Base-by-base conservation (phyloP, 2,113 vertebrate species). In the Rhea pennata region DNA sequence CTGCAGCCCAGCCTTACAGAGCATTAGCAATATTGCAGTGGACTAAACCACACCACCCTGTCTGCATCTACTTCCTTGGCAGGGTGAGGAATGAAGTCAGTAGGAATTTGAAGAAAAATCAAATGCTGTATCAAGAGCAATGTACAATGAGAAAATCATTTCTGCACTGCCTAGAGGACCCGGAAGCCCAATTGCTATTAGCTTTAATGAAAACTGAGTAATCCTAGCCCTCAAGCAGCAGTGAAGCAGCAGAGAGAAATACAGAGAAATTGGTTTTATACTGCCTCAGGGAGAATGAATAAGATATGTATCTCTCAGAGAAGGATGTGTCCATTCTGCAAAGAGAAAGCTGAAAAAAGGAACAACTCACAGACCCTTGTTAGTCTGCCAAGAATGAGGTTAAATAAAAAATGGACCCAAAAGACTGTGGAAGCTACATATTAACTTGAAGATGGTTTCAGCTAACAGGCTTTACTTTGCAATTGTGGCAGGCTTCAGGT, bases 31-130 rank as follows among this genome's bases (percentile, higher is more conserved):
- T 12, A 3, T 7, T 29, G 39, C 64, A 21, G 40, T 12, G 50
- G 39, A 16, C 40, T 10, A 13, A 11, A 3, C 17, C 6, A 2
- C 48, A 2, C 58, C 2, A 8, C 44, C 2, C 75, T 8, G 31
- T 31, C 51, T 12, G 39, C 12, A 5, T 4, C 78, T 36, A 1
- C 21, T 5, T 15, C 29, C 20, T 11, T 23, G 51, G 31, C 40
- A 1, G 3, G 3, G 36, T 36, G 36, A 36, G 36, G 12, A 39
- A 9, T 51, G 5, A 56, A 29, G 39, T 24, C 31, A 22, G 51
- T 22, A 22, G 15, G 77, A 20, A 21, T 3, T 15, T 15, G 62
- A 12, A 3, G 50, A 27, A 40, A 54, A 54, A 67, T 44, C 6
- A 44, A 26, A 31, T 8, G 61, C 76, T 40, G n/a, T 13, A 31